These are phyloP conservation scores for Forbesichthys agassizii DNA, from an alignment of 2,113 vertebrate species.

Conservation along the genomic window DNA sequence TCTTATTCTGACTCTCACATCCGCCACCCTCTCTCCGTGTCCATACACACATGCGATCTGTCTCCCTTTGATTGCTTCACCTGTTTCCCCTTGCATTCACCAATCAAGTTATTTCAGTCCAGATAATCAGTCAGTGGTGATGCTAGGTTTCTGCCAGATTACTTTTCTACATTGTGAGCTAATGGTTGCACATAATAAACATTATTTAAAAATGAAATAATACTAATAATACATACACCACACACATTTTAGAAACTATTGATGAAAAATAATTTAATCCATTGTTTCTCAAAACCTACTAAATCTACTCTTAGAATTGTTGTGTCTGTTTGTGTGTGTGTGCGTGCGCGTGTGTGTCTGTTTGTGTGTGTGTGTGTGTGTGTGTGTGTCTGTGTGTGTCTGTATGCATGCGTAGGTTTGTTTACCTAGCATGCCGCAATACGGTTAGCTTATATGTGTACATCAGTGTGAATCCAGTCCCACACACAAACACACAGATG, in stretches of 20 bases:
- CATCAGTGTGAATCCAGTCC: conserved; percentile 16
- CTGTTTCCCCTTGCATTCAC: conserved; percentile 8
- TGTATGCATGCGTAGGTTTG: conserved; percentile 27
- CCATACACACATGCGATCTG: background rate
- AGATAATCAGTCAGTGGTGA: background rate
- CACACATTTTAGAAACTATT: no score
- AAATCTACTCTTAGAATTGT: conserved; percentile 24
- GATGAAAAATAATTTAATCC: no score
- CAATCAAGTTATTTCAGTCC: conserved; percentile 15
- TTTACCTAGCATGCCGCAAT: conserved; percentile 50
- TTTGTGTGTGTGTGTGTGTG: conserved; percentile 1
- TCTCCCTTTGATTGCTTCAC: conserved; percentile 7
- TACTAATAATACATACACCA: no score
- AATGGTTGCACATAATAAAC: no score
- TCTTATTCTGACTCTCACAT: conserved; percentile 8
- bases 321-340: conserved; percentile 16
- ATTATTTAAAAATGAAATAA: no score
- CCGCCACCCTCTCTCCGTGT: conserved; percentile 25
- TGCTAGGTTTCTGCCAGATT: background rate
- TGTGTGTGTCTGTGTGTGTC: conserved; percentile 20
- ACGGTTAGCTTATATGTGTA: conserved; percentile 35
- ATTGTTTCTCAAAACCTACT: no score
- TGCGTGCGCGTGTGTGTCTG: background rate
- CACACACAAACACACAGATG: conserved; percentile 5
- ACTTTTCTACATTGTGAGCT: no score